Conservation (phyloP, 2,113 vertebrate species). For the Puffinus mauretanicus region DNA sequence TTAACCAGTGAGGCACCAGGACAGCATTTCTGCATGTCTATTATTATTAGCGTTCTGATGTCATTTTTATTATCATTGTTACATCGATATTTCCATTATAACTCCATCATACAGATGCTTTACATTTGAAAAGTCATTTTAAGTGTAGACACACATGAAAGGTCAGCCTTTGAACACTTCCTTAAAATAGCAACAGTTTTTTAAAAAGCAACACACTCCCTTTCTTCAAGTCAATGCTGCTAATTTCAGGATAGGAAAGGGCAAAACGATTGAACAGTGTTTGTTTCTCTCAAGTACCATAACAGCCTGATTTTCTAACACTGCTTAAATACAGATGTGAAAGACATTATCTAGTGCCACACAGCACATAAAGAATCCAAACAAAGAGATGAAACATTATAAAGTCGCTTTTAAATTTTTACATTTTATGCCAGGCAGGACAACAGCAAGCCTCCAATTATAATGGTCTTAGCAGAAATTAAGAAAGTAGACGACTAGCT, state of each 20-base stretch:
- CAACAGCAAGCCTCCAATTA: neutral
- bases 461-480: neutral
- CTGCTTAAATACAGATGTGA: neutral
- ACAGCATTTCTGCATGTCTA: neutral
- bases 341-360: neutral
- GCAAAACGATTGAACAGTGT: neutral
- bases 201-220: neutral
- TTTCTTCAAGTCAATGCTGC: neutral
- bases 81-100: constrained; percentile 23
- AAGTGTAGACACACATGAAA: constrained; percentile 17
- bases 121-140: constrained; percentile 14
- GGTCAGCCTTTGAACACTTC: constrained; percentile 17
- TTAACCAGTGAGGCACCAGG: neutral
- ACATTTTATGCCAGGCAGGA: neutral
- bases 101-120: neutral
- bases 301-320: neutral
- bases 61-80: neutral
- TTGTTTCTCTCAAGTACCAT: neutral
- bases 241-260: constrained; percentile 26
- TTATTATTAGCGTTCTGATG: neutral
- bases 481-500: neutral
- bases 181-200: neutral
- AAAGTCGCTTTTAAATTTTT: neutral
- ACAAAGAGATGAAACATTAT: neutral
- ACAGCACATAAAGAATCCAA: neutral